phyloP scores from a whole-genome alignment of 2,888 invertebrate genomes.

The Protophormia terraenovae region DNA sequence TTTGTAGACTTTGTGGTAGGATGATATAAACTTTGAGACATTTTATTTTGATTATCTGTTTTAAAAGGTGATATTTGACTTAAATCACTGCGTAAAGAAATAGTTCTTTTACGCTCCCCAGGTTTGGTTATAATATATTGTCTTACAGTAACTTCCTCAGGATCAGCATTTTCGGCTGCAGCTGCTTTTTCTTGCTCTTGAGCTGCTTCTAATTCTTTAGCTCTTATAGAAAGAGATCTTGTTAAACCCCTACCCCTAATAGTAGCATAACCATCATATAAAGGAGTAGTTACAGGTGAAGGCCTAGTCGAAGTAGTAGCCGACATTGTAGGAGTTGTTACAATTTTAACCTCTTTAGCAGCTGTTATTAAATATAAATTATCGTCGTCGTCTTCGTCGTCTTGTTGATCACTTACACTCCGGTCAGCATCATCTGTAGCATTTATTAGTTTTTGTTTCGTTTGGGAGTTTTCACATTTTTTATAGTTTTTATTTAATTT shows the following conservation, averaged over 20 bases:
- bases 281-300: slow-evolving; percentile 81
- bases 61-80: slow-evolving; percentile 72
- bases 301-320: slow-evolving; percentile 72
- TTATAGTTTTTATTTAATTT: slow-evolving; percentile 66
- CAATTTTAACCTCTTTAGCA: slow-evolving; percentile 1
- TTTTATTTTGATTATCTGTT: slow-evolving; percentile 47
- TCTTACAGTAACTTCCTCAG: background rate
- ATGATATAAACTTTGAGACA: slow-evolving; percentile 61
- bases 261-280: slow-evolving; percentile 94
- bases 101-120: slow-evolving; percentile 75
- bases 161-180: too few species aligned
- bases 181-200: slow-evolving; percentile 68
- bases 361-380: slow-evolving; percentile 39
- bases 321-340: slow-evolving; percentile 61
- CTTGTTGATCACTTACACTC: slow-evolving; percentile 36
- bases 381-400: slow-evolving; percentile 32
- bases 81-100: slow-evolving; percentile 76
- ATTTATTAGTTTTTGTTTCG: slow-evolving; percentile 18
- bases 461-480: slow-evolving; percentile 70
- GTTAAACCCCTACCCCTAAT: slow-evolving; percentile 85
- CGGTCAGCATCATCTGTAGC: slow-evolving; percentile 27
- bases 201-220: slow-evolving; percentile 75
- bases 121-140: slow-evolving; percentile 39
- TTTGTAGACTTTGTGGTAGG: slow-evolving; percentile 14
- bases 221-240: slow-evolving; percentile 80